A percentile compares a stretch with the other conserved stretches of the same genome.
Evolutionary conservation across 2,888 invertebrate species (phyloP).

Genomic region (Eupeodes latifasciatus): DNA sequence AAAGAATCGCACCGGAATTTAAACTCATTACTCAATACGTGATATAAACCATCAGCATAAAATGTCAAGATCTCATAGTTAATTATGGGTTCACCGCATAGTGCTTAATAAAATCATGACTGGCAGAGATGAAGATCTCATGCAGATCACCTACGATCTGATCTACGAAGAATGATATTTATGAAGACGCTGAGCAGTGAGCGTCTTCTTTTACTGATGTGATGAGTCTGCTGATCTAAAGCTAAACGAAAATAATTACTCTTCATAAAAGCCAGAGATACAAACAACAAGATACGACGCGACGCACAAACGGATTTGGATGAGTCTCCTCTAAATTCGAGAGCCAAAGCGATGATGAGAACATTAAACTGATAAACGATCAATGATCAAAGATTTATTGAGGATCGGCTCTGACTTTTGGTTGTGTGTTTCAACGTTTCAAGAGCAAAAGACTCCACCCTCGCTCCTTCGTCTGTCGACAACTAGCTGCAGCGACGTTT

Average conservation of each 20-base stretch:
- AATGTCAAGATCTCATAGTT: constrained; percentile 68
- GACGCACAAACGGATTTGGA: not conserved
- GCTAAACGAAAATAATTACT: constrained; percentile 59
- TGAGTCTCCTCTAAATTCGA: not conserved
- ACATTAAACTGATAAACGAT: constrained; percentile 67
- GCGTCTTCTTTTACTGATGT: not conserved
- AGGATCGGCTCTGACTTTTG: constrained; percentile 51
- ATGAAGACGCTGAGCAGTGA: no score
- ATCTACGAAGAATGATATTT: no score
- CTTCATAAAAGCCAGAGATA: constrained; percentile 55
- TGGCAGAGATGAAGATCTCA: constrained; percentile 27
- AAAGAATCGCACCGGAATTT: constrained; percentile 31
- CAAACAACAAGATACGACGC: constrained; percentile 16
- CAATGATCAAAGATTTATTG: constrained; percentile 57
- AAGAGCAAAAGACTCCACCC: constrained; percentile 33
- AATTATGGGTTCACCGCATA: constrained; percentile 48
- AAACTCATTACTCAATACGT: constrained; percentile 38
- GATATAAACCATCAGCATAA: constrained; percentile 62
- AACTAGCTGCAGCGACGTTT: not conserved
- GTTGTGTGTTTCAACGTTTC: constrained; percentile 30
- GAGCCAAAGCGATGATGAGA: constrained; percentile 36
- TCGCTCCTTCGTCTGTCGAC: constrained; percentile 30
- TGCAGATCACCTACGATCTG: constrained; percentile 54
- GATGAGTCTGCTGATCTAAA: constrained; percentile 41
- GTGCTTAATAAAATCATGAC: constrained; percentile 40